Conservation (phyloP, 2,888 invertebrate species). For the Oxyteleia sp. region DNA sequence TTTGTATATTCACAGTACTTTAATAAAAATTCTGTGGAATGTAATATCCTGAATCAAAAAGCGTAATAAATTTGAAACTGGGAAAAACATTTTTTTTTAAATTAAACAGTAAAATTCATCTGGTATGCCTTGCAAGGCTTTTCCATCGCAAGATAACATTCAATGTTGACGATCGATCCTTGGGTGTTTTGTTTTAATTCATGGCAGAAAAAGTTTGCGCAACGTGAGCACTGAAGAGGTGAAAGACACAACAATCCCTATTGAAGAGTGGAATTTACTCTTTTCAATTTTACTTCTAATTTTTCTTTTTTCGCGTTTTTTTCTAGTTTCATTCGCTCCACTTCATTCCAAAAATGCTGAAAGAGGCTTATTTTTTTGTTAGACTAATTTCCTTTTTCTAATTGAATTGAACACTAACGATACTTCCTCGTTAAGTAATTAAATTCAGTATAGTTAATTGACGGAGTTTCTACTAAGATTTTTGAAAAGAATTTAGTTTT, state of each 20-base stretch:
- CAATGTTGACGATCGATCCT: conserved; percentile 19
- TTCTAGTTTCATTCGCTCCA: not conserved
- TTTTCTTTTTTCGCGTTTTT: too few relatives aligned
- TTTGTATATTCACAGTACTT: too few relatives aligned
- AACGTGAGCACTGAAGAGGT: not conserved
- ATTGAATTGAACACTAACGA: not conserved
- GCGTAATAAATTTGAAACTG: too few relatives aligned
- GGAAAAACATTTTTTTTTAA: not conserved
- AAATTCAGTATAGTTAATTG: not conserved
- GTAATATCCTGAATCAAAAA: too few relatives aligned
- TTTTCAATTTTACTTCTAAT: not conserved
- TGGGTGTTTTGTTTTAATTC: conserved; percentile 1
- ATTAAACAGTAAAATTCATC: not conserved
- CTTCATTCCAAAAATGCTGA: not conserved
- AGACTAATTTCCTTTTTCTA: not conserved
- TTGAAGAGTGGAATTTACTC: conserved; percentile 3
- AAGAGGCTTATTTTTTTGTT: not conserved
- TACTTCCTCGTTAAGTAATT: not conserved
- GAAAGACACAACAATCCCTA: conserved; percentile 5
- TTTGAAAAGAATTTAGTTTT: too few relatives aligned
- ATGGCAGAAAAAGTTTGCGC: not conserved
- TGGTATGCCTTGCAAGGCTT: not conserved
- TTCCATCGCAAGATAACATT: conserved; percentile 9
- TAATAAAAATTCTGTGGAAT: too few relatives aligned
- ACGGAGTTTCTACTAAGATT: not conserved